phyloP scores from a whole-genome alignment of 2,888 invertebrate genomes.

The Phytoseiulus persimilis region DNA sequence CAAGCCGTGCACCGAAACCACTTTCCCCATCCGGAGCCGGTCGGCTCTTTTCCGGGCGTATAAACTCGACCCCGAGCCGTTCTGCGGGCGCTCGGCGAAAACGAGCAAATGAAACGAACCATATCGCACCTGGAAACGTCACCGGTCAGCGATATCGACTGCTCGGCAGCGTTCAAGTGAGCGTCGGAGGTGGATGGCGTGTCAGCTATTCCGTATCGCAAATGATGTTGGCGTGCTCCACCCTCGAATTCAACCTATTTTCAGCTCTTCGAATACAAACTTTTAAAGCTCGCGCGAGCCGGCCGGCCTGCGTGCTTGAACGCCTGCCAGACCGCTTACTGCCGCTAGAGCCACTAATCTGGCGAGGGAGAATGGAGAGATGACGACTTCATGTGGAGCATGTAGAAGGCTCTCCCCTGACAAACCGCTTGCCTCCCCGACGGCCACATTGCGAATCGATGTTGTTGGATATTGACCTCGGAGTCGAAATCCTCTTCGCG shows the following conservation, averaged over 20 bases:
- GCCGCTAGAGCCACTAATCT: neutral
- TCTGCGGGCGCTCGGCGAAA: neutral
- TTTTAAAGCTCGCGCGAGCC: neutral
- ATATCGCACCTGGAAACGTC: neutral
- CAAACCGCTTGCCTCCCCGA: neutral
- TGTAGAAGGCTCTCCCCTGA: neutral
- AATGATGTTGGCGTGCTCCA: conserved; percentile 18
- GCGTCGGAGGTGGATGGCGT: neutral
- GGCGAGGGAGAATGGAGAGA: neutral
- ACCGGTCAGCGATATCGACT: neutral
- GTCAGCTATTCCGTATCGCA: neutral
- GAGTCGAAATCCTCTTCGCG: too few relatives aligned
- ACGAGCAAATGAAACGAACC: neutral
- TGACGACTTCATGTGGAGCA: neutral
- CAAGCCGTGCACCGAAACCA: neutral
- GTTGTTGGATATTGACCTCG: too few relatives aligned
- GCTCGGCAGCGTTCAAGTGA: neutral
- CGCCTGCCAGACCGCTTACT: neutral
- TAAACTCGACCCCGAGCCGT: neutral
- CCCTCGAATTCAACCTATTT: conserved; percentile 32
- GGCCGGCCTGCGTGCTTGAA: neutral
- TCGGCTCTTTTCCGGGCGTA: neutral
- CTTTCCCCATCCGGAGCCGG: neutral
- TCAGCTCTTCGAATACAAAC: conserved; percentile 14
- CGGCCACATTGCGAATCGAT: too few relatives aligned